Percentiles rank a stretch among this genome's conserved stretches.
These are phyloP conservation scores for Blastobasis lacticolella DNA, from an alignment of 2,888 invertebrate species.

Conservation along the genomic window DNA sequence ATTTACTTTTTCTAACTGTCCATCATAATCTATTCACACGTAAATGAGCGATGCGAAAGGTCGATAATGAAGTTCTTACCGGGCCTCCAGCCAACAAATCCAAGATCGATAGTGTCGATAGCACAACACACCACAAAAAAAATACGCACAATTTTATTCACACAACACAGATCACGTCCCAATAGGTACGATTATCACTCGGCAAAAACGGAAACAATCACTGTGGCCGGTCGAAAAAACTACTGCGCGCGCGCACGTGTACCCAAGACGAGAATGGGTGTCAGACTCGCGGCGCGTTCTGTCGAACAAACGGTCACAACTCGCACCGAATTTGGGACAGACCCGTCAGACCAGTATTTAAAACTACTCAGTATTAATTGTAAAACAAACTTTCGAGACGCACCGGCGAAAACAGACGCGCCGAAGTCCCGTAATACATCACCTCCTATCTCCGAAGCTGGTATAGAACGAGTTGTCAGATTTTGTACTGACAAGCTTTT, in stretches of 20 bases:
- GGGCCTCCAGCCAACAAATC: too few relatives aligned
- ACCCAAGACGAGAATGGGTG: constrained; percentile 26
- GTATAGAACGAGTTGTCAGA: too few relatives aligned
- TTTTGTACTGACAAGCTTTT: too few relatives aligned
- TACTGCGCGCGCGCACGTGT: constrained; percentile 29
- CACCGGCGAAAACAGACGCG: not conserved
- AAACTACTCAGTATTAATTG: constrained; percentile 14
- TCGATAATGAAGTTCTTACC: not conserved
- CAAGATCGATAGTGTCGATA: not conserved
- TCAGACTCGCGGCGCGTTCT: constrained; percentile 27
- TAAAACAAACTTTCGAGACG: constrained; percentile 8
- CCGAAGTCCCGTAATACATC: too few relatives aligned
- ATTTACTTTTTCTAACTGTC: not conserved
- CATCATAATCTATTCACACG: not conserved
- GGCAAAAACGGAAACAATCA: constrained; percentile 16
- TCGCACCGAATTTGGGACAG: constrained; percentile 39
- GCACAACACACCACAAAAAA: not conserved
- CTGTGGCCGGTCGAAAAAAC: constrained; percentile 27
- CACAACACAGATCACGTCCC: not conserved
- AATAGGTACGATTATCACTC: constrained; percentile 4
- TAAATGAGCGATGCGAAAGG: not conserved
- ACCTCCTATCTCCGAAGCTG: too few relatives aligned
- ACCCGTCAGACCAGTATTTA: constrained; percentile 13
- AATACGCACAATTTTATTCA: not conserved
- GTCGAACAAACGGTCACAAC: constrained; percentile 26